Conservation (phyloP, 2,888 invertebrate species). For the Theretra japonica region DNA sequence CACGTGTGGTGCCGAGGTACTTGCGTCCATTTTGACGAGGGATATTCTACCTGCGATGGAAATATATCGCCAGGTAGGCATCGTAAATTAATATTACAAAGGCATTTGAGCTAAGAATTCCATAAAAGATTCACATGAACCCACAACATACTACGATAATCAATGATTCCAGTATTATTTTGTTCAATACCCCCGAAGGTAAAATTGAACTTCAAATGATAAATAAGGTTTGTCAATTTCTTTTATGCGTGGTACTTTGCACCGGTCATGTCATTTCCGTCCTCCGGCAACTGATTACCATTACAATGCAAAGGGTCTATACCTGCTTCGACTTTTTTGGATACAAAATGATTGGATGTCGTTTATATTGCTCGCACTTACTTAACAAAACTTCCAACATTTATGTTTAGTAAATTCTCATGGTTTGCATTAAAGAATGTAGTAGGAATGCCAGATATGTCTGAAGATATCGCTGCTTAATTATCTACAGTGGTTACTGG, state of each 20-base stretch:
- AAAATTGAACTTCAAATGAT: not conserved
- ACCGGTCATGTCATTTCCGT: conserved; percentile 20
- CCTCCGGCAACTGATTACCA: conserved; percentile 42
- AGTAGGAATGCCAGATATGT: not conserved
- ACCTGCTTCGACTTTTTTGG: conserved; percentile 60
- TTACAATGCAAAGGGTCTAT: conserved; percentile 58
- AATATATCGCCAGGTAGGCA: conserved; percentile 38
- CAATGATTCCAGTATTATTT: not conserved
- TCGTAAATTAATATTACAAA: conserved; percentile 21
- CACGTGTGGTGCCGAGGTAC: conserved; percentile 65
- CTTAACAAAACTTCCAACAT: not conserved
- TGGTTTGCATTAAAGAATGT: not conserved
- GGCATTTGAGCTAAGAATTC: too few relatives aligned
- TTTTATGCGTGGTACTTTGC: conserved; percentile 1
- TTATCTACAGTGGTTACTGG: not conserved
- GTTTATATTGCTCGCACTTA: not conserved
- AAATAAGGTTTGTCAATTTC: conserved; percentile 5
- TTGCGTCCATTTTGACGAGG: conserved; percentile 58
- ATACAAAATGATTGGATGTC: conserved; percentile 38
- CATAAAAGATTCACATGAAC: not conserved
- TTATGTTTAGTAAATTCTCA: not conserved
- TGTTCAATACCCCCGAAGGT: not conserved
- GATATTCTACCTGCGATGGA: conserved; percentile 77
- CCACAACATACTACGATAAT: too few relatives aligned
- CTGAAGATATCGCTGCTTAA: not conserved